A percentile compares a stretch with the other conserved stretches of the same genome.
Conservation (phyloP, 1,140 invertebrate species). For the Manduca sexta region DNA sequence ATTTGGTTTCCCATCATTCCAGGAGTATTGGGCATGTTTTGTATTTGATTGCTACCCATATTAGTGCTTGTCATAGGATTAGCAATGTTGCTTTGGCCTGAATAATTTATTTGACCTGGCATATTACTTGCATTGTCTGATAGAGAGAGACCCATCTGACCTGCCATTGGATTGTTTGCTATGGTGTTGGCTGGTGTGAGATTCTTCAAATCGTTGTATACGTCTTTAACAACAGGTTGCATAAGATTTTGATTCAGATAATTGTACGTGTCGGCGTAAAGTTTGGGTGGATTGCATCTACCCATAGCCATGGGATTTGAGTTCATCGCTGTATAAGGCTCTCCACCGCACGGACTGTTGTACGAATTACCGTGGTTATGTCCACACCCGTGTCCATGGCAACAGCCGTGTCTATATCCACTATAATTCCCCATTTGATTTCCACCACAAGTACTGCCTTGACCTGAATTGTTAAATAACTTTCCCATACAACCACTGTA, state of each 20-base stretch:
- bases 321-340: conserved; percentile 9
- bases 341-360: conserved; percentile 20
- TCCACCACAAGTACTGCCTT: conserved; percentile 7
- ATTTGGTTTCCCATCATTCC: conserved; percentile 1
- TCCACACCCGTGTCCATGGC: conserved; percentile 19
- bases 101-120: too few relatives aligned
- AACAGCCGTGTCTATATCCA: conserved; percentile 26
- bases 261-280: conserved; percentile 51
- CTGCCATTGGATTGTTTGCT: conserved; percentile 36
- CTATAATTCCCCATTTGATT: conserved; percentile 16
- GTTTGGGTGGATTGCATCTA: conserved; percentile 46
- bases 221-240: conserved; percentile 55
- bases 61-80: too few relatives aligned
- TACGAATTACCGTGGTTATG: conserved; percentile 14
- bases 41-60: too few relatives aligned
- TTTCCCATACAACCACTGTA: conserved; percentile 66
- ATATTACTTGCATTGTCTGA: too few relatives aligned
- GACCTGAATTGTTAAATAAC: conserved; percentile 39
- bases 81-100: too few relatives aligned
- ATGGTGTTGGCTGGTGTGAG: conserved; percentile 50
- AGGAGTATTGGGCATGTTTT: too few relatives aligned
- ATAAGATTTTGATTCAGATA: conserved; percentile 53
- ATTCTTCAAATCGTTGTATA: conserved; percentile 52
- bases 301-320: conserved; percentile 28
- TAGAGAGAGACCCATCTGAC: conserved; percentile 28